Conservation (phyloP, 2,113 vertebrate species). For the Tachysurus vachellii region DNA sequence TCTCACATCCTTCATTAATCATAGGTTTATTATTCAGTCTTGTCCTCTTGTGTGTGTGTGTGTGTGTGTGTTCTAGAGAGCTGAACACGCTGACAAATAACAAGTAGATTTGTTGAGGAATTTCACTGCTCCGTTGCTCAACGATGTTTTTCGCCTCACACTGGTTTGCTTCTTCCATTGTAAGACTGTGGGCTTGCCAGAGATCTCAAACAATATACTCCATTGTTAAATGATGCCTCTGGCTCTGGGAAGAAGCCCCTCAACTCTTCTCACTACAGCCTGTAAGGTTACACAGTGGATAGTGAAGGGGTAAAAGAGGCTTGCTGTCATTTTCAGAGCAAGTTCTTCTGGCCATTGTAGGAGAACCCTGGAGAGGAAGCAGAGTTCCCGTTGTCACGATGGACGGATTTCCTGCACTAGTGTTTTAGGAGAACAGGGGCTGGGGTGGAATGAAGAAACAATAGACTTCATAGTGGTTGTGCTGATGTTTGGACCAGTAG, state of each 20-base stretch:
- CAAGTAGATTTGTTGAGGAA: neutral
- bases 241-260: slow-evolving; percentile 22
- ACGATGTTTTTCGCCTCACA: slow-evolving; percentile 6
- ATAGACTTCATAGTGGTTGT: neutral
- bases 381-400: slow-evolving; percentile 35
- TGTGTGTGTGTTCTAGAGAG: neutral
- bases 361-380: slow-evolving; percentile 37
- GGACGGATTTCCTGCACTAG: slow-evolving; percentile 25
- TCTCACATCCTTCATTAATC: neutral
- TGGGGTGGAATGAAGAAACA: slow-evolving; percentile 23
- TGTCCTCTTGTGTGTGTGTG: no score
- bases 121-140: slow-evolving; percentile 3
- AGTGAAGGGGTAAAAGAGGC: neutral
- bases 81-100: neutral
- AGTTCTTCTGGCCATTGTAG: slow-evolving; percentile 21
- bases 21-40: neutral
- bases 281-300: neutral
- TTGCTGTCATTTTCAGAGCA: neutral
- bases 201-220: slow-evolving; percentile 45
- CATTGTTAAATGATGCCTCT: slow-evolving; percentile 44
- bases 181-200: slow-evolving; percentile 21
- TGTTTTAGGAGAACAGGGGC: neutral
- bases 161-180: slow-evolving; percentile 23
- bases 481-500: neutral
- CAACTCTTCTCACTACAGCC: neutral